A percentile compares a stretch with the other conserved stretches of the same genome.
These are phyloP conservation scores for Notolepis coatsorum DNA, from an alignment of 2,797 vertebrate species.

Conservation along the genomic window DNA sequence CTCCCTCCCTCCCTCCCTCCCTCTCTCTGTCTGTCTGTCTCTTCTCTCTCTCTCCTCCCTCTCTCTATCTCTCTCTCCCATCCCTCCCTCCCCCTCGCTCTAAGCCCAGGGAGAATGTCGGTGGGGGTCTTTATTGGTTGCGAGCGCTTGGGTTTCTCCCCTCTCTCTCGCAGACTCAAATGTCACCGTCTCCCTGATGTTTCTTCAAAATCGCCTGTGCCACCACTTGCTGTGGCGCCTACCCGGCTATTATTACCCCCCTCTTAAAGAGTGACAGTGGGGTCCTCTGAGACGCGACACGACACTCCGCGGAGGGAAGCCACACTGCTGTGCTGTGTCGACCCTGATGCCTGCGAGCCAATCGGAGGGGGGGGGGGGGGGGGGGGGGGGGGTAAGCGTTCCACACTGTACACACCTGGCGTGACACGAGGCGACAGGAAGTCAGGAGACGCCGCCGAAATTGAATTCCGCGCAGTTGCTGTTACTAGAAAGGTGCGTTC, in stretches of 20 bases:
- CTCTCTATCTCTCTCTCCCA: not conserved
- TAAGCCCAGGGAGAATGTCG: conserved; percentile 71
- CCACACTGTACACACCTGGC: conserved; percentile 30
- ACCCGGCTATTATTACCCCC: conserved; percentile 84
- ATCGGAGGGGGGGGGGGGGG: conserved; percentile 60
- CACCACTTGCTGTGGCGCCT: conserved; percentile 78
- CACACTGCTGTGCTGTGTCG: conserved; percentile 74
- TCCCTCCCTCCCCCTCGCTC: conserved; percentile 15
- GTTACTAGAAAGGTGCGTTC: no score
- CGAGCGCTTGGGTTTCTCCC: conserved; percentile 75
- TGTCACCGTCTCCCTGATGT: conserved; percentile 82
- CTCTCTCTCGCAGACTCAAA: conserved; percentile 76
- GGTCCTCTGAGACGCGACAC: conserved; percentile 80
- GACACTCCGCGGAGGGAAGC: conserved; percentile 74
- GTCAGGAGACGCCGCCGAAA: not conserved
- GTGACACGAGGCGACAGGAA: conserved; percentile 23
- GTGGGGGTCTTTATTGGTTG: conserved; percentile 79
- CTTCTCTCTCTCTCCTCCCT: not conserved
- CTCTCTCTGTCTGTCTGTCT: not conserved
- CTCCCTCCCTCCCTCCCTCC: conserved; percentile 15
- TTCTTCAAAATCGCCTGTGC: conserved; percentile 80
- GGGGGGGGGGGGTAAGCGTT: conserved; percentile 42
- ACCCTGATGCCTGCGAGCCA: conserved; percentile 65
- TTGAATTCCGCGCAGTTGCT: not conserved
- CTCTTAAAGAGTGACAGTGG: conserved; percentile 84